These are phyloP conservation scores for Hoplostethus mediterraneus DNA, from an alignment of 2,797 vertebrate genomes.

Conservation along the genomic window DNA sequence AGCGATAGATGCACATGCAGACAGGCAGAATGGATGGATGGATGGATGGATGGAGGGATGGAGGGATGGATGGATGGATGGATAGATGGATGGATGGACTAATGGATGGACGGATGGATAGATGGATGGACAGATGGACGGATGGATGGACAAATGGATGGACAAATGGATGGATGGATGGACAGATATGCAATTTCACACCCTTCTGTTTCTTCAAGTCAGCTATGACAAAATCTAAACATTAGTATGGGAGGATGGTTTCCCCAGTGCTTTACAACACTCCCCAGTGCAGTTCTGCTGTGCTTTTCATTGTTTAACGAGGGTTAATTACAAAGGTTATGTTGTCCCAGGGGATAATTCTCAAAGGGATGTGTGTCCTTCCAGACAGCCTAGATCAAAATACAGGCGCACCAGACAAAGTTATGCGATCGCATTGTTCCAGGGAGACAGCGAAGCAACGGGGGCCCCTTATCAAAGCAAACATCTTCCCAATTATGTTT, in stretches of 20 bases:
- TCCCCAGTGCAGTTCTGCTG: slow-evolving; percentile 46
- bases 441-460: slow-evolving; percentile 88
- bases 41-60: too few relatives aligned
- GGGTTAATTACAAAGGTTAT: slow-evolving; percentile 87
- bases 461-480: slow-evolving; percentile 87
- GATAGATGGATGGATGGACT: too few relatives aligned
- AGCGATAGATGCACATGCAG: not conserved
- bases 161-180: too few relatives aligned
- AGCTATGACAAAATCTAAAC: slow-evolving; percentile 5
- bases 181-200: not conserved
- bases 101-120: too few relatives aligned
- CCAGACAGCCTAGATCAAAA: slow-evolving; percentile 80
- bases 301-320: slow-evolving; percentile 84
- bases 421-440: slow-evolving; percentile 88
- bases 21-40: not conserved
- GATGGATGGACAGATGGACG: too few relatives aligned
- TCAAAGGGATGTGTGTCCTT: slow-evolving; percentile 79
- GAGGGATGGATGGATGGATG: too few relatives aligned
- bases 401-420: slow-evolving; percentile 84
- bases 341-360: slow-evolving; percentile 74
- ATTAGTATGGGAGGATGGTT: slow-evolving; percentile 38
- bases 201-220: not conserved
- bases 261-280: slow-evolving; percentile 45
- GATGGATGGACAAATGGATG: too few relatives aligned
- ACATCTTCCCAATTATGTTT: slow-evolving; percentile 85